Evolutionary conservation across 1,140 invertebrate species (phyloP).

Genomic region (Diploscapter pachys): DNA sequence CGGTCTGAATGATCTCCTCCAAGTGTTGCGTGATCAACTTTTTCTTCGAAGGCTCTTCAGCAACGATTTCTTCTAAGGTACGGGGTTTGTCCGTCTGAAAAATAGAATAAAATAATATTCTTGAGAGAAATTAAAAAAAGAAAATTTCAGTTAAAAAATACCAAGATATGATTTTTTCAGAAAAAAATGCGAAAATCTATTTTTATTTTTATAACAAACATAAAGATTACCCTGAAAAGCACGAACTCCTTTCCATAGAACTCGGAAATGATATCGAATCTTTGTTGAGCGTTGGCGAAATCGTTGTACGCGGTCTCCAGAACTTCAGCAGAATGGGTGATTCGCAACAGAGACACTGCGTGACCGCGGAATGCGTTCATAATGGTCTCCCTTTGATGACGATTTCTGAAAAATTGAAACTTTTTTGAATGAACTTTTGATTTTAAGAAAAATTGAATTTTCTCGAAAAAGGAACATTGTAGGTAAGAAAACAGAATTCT

Average conservation of each 20-base stretch:
- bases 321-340: constrained; percentile 64
- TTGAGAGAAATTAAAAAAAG: constrained; percentile 7
- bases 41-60: constrained; percentile 62
- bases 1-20: constrained; percentile 53
- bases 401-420: too few relatives aligned
- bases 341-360: constrained; percentile 73
- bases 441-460: too few relatives aligned
- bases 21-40: constrained; percentile 63
- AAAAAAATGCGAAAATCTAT: too few relatives aligned
- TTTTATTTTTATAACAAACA: too few relatives aligned
- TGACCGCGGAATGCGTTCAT: constrained; percentile 74
- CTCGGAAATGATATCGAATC: constrained; percentile 63
- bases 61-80: constrained; percentile 61
- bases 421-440: too few relatives aligned
- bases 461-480: too few relatives aligned
- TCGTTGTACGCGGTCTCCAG: constrained; percentile 66
- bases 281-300: constrained; percentile 63
- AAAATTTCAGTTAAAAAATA: background rate
- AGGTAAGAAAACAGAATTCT: too few relatives aligned
- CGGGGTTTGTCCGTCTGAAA: constrained; percentile 44
- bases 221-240: constrained; percentile 60
- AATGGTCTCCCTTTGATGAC: constrained; percentile 68
- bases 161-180: background rate
- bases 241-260: constrained; percentile 65
- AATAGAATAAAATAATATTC: background rate